phyloP scores from a whole-genome alignment of 1,140 invertebrate species.

The Anastrepha obliqua region DNA sequence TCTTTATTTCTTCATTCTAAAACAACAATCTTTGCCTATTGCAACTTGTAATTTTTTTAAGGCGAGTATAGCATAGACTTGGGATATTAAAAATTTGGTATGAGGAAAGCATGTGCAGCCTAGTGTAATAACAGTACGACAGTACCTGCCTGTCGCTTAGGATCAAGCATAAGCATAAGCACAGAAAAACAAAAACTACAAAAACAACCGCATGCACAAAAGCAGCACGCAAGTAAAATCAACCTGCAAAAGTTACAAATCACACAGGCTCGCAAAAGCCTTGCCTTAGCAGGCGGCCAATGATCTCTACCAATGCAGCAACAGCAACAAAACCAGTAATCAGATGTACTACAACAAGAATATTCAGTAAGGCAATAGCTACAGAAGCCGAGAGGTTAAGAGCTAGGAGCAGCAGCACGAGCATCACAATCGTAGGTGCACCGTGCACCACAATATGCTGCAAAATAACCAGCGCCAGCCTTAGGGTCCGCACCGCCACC shows the following conservation, averaged over 20 bases:
- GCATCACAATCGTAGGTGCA: not conserved
- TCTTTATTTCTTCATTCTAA: no score
- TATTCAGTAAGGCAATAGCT: not conserved
- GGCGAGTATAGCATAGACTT: no score
- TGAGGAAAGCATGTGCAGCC: not conserved
- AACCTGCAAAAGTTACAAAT: slow-evolving; percentile 36
- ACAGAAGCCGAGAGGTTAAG: slow-evolving; percentile 17
- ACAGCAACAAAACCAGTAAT: not conserved
- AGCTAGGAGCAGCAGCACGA: not conserved
- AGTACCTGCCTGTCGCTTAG: not conserved
- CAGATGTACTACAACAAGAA: not conserved
- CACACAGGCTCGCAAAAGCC: slow-evolving; percentile 20
- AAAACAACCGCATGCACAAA: not conserved
- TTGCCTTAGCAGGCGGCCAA: not conserved
- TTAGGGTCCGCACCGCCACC: not conserved
- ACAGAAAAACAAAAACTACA: not conserved
- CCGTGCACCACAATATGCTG: slow-evolving; percentile 1
- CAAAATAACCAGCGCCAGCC: not conserved
- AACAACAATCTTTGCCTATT: no score
- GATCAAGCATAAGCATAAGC: not conserved
- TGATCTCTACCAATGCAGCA: not conserved
- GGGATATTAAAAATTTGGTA: no score
- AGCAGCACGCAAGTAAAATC: not conserved
- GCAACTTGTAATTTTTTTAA: no score
- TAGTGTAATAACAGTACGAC: not conserved